Evolutionary conservation across 2,797 vertebrate genomes (phyloP).

Genomic region (Lepidocolaptes lacrymiger): DNA sequence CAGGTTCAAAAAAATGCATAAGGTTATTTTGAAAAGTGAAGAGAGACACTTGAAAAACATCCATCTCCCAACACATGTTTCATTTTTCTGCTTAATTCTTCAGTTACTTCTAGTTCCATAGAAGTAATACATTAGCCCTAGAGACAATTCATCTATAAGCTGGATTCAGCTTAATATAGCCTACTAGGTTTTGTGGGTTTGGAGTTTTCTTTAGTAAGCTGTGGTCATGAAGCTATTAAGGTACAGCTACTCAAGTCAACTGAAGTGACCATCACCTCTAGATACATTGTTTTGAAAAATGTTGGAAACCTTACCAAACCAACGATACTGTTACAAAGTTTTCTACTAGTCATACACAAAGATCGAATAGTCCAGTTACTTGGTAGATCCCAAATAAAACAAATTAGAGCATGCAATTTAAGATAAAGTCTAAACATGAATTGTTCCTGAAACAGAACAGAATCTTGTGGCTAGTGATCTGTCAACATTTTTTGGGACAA

Average conservation of each 20-base stretch:
- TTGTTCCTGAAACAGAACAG: neutral
- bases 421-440: neutral
- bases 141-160: neutral
- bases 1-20: neutral
- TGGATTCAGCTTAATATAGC: neutral
- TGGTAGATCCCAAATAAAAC: neutral
- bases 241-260: neutral
- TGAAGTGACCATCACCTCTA: neutral
- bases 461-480: neutral
- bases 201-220: neutral
- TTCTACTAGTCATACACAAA: neutral
- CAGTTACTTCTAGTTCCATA: neutral
- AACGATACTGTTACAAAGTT: neutral
- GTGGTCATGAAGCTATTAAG: neutral
- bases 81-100: neutral
- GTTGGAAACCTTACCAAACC: neutral
- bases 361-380: neutral
- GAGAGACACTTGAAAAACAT: neutral
- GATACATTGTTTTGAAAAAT: neutral
- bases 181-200: neutral
- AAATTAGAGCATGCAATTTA: neutral
- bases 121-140: neutral
- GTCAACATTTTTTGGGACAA: neutral
- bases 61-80: neutral
- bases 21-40: neutral